Percentiles rank a stretch among this genome's conserved stretches.
phyloP scores from a whole-genome alignment of 2,888 invertebrate species.

The Clistopyga incitator region DNA sequence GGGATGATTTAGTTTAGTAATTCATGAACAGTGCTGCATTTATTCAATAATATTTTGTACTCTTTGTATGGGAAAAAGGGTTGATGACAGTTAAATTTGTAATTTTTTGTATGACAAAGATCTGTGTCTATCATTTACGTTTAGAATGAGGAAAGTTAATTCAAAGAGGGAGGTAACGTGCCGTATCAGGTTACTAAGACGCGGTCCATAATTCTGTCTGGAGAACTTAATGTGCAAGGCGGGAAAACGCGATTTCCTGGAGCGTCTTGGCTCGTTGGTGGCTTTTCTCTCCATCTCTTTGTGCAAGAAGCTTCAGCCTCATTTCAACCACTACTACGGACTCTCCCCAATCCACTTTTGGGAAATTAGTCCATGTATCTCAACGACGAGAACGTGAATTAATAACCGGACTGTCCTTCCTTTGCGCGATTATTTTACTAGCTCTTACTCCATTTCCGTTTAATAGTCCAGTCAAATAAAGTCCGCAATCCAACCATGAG shows the following conservation, averaged over 20 bases:
- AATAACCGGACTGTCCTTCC: slow-evolving; percentile 51
- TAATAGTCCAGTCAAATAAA: slow-evolving; percentile 17
- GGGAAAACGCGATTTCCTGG: slow-evolving; percentile 40
- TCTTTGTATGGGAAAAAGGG: too few species aligned
- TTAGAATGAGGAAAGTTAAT: slow-evolving; percentile 4
- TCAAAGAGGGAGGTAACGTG: slow-evolving; percentile 23
- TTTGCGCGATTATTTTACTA: slow-evolving; percentile 53
- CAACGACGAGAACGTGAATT: slow-evolving; percentile 61
- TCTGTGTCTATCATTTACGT: background rate
- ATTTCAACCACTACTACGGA: slow-evolving; percentile 9
- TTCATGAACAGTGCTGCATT: background rate
- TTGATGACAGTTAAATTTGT: background rate
- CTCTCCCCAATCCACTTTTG: slow-evolving; percentile 76
- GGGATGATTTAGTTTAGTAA: too few species aligned
- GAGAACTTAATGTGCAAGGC: slow-evolving; percentile 54
- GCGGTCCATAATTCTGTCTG: slow-evolving; percentile 49
- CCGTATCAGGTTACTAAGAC: slow-evolving; percentile 9
- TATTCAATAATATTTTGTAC: background rate
- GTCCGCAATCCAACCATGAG: background rate
- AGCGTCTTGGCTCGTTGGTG: slow-evolving; percentile 51
- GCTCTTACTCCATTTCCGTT: slow-evolving; percentile 31
- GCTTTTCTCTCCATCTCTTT: slow-evolving; percentile 56
- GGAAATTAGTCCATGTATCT: slow-evolving; percentile 80
- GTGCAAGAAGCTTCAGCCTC: slow-evolving; percentile 57
- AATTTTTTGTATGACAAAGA: background rate